These are phyloP conservation scores for Dicrurus megarhynchus DNA, from an alignment of 2,113 vertebrate species.

Conservation along the genomic window DNA sequence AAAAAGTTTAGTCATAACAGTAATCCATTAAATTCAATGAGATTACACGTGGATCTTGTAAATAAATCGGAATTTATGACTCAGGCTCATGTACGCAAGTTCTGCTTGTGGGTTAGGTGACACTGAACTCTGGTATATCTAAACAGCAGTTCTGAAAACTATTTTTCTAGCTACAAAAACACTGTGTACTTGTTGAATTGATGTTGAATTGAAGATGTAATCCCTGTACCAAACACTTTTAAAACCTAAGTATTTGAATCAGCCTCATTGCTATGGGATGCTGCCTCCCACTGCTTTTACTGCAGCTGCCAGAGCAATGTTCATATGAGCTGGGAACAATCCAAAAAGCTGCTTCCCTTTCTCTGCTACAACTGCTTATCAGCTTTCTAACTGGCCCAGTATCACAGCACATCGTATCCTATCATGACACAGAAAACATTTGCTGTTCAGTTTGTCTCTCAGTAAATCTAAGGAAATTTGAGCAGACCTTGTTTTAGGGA, in stretches of 20 bases:
- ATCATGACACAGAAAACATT: neutral
- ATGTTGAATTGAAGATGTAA: neutral
- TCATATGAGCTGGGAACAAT: neutral
- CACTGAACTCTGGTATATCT: neutral
- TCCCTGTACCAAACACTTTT: neutral
- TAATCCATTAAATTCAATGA: neutral
- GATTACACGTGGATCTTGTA: neutral
- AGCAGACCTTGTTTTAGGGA: neutral
- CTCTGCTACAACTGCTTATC: neutral
- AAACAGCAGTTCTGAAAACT: neutral
- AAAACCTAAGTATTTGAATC: neutral
- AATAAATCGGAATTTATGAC: neutral
- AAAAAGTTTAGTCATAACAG: neutral
- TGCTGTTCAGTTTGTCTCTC: neutral
- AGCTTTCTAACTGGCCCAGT: neutral
- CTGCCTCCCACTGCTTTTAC: conserved; percentile 29
- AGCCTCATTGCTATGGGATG: conserved; percentile 40
- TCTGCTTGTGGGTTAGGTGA: neutral
- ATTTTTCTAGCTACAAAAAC: neutral
- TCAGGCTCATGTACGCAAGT: neutral
- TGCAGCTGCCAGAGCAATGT: conserved; percentile 25
- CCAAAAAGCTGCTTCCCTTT: conserved; percentile 42
- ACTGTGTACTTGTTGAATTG: neutral
- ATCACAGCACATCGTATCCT: neutral
- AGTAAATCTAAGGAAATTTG: neutral